phyloP scores from a whole-genome alignment of 2,113 vertebrate species.

The Hipposideros armiger region DNA sequence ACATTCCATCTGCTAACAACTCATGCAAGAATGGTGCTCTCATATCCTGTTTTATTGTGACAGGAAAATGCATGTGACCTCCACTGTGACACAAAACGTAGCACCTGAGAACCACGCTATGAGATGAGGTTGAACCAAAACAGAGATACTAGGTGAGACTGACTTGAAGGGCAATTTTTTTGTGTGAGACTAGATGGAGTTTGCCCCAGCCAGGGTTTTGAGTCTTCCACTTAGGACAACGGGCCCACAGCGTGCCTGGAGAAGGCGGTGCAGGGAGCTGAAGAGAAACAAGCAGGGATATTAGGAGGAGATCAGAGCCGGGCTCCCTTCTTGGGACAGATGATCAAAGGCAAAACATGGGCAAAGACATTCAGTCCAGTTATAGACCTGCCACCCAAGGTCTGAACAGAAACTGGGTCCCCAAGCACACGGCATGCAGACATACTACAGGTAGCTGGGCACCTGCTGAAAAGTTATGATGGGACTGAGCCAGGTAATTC shows the following conservation, averaged over 20 bases:
- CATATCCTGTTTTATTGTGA: not conserved
- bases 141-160: not conserved
- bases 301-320: not conserved
- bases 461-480: not conserved
- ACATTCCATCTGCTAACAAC: not conserved
- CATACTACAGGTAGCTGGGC: not conserved
- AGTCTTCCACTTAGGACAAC: not conserved
- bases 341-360: not conserved
- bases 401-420: not conserved
- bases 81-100: rapidly evolving
- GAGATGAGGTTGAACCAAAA: not conserved
- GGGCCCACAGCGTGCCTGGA: not conserved
- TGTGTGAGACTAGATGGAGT: not conserved
- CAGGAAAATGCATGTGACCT: not conserved
- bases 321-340: not conserved
- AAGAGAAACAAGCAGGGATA: not conserved
- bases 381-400: not conserved
- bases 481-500: not conserved
- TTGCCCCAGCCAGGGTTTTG: not conserved
- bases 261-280: not conserved
- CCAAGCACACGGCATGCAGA: rapidly evolving
- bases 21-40: not conserved
- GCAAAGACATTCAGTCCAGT: not conserved
- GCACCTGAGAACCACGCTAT: rapidly evolving
- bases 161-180: not conserved